Conservation (phyloP, 2,797 vertebrate genomes). For the Catostomus latipinnis region DNA sequence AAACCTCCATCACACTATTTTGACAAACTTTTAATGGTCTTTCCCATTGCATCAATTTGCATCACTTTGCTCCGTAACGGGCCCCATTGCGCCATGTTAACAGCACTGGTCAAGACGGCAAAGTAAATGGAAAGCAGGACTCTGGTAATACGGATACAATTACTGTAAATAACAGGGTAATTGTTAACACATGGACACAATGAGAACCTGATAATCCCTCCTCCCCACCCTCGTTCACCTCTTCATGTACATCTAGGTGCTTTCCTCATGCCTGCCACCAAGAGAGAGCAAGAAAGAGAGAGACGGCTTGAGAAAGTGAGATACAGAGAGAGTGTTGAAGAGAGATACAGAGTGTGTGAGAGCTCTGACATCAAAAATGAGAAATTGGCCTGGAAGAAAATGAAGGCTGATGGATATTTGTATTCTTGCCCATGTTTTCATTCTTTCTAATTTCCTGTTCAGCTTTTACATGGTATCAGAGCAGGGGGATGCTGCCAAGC, state of each 20-base stretch:
- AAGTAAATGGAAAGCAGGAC: conserved; percentile 88
- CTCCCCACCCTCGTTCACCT: conserved; percentile 64
- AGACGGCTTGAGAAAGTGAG: conserved; percentile 1
- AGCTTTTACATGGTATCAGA: conserved; percentile 56
- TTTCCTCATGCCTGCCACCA: conserved; percentile 79
- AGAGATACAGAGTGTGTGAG: conserved; percentile 59
- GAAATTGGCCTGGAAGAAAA: conserved; percentile 31
- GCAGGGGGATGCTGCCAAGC: conserved; percentile 20
- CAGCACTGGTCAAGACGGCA: conserved; percentile 76
- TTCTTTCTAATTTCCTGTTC: conserved; percentile 58
- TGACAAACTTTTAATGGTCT: conserved; percentile 87
- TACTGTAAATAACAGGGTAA: conserved; percentile 87
- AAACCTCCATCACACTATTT: conserved; percentile 69
- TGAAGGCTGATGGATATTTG: conserved; percentile 51
- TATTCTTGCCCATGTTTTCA: conserved; percentile 54
- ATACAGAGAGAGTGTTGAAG: conserved; percentile 19
- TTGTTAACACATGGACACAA: conserved; percentile 87
- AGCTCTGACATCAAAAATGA: conserved; percentile 20
- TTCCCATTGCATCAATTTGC: conserved; percentile 83
- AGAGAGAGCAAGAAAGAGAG: conserved; percentile 1
- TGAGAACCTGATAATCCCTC: conserved; percentile 85
- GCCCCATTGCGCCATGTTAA: conserved; percentile 32
- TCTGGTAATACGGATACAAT: conserved; percentile 88
- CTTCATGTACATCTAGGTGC: conserved; percentile 83
- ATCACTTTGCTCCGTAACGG: conserved; percentile 50